These are phyloP conservation scores for Eulemur coronatus DNA, from an alignment of 2,797 vertebrate genomes.

Conservation along the genomic window DNA sequence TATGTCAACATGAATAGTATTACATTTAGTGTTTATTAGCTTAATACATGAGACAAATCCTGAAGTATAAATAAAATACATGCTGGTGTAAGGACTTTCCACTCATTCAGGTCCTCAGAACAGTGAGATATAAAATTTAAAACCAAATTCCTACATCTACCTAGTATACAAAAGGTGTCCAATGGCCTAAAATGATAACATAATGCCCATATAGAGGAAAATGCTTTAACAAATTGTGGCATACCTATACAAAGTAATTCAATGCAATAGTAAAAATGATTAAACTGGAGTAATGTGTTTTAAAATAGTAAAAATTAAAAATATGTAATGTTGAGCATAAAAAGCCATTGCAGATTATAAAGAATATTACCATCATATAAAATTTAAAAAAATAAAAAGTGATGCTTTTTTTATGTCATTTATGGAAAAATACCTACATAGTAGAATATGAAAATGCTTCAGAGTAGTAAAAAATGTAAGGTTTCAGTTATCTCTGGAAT, in stretches of 20 bases:
- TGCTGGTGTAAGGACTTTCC: slow-evolving; percentile 32
- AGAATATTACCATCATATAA: not conserved
- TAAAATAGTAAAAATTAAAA: slow-evolving; percentile 4
- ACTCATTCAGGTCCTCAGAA: slow-evolving; percentile 13
- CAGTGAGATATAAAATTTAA: slow-evolving; percentile 51
- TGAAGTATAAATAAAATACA: slow-evolving; percentile 60
- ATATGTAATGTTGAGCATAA: not conserved
- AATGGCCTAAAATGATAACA: slow-evolving; percentile 13
- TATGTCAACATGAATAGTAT: slow-evolving; percentile 52
- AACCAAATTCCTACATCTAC: not conserved
- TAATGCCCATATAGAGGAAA: slow-evolving; percentile 13
- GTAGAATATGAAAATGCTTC: not conserved
- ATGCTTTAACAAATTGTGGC: not conserved
- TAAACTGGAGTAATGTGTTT: not conserved
- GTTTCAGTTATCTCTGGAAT: not conserved
- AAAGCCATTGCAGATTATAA: not conserved
- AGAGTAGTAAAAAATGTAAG: not conserved
- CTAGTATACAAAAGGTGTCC: not conserved
- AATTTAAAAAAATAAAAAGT: not conserved
- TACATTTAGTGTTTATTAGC: slow-evolving; percentile 52
- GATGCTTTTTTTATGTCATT: not conserved
- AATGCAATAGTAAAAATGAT: not conserved
- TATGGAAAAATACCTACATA: not conserved
- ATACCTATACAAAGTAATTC: not conserved
- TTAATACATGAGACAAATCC: slow-evolving; percentile 50